phyloP scores from a whole-genome alignment of 2,113 vertebrate species.

The Leptobrachium ailaonicum region DNA sequence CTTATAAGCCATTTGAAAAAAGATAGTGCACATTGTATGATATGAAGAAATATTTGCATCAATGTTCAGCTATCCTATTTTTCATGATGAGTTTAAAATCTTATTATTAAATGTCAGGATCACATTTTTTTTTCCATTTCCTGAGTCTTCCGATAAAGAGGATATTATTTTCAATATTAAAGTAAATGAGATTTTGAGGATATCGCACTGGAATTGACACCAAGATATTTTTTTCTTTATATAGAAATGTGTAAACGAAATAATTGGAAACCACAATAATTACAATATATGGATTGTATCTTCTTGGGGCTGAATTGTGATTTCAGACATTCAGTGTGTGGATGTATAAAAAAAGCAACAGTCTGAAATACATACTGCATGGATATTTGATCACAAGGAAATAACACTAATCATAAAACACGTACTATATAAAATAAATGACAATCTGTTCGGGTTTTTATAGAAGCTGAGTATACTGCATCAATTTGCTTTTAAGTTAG shows the following conservation, averaged over 20 bases:
- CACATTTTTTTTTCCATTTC: constrained; percentile 20
- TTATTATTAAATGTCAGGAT: constrained; percentile 19
- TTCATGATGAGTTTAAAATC: constrained; percentile 1
- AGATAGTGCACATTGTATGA: no score
- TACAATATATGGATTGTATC: constrained; percentile 1
- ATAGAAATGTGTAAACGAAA: constrained; percentile 13
- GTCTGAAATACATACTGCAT: not conserved
- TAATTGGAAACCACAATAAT: constrained; percentile 26
- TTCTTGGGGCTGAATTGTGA: not conserved
- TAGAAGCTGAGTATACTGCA: constrained; percentile 2
- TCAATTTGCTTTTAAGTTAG: not conserved
- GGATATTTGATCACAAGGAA: constrained; percentile 1
- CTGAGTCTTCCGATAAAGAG: constrained; percentile 26
- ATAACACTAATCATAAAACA: not conserved
- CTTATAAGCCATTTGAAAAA: no score
- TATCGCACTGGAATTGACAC: constrained; percentile 16
- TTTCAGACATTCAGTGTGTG: not conserved
- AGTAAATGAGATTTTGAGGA: constrained; percentile 22
- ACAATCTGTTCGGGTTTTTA: constrained; percentile 8
- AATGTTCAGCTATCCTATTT: not conserved
- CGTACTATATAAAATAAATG: not conserved
- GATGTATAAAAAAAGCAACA: not conserved
- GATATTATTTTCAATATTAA: constrained; percentile 26
- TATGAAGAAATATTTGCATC: no score
- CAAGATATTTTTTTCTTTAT: constrained; percentile 8